Conservation (phyloP, 2,113 vertebrate genomes). For the Hystrix brachyura region DNA sequence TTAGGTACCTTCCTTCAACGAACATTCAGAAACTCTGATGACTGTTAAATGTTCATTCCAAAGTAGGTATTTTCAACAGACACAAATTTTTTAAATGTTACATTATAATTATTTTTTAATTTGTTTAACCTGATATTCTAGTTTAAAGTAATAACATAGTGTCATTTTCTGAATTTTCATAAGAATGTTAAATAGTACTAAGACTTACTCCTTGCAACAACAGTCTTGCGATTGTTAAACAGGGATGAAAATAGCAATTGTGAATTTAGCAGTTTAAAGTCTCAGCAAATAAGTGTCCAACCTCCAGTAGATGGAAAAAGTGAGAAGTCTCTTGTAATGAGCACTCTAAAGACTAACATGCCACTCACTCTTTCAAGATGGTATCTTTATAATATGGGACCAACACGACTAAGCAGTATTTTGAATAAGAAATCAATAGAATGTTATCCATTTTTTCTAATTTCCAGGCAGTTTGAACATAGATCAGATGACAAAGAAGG, state of each 20-base stretch:
- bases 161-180: slow-evolving; percentile 59
- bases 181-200: neutral
- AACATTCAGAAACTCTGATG: slow-evolving; percentile 46
- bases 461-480: neutral
- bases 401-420: neutral
- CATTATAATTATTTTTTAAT: slow-evolving; percentile 28
- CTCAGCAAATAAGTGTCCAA: slow-evolving; percentile 39
- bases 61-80: slow-evolving; percentile 52
- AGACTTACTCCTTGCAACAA: slow-evolving; percentile 18
- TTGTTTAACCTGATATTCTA: slow-evolving; percentile 39
- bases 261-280: slow-evolving; percentile 56
- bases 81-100: slow-evolving; percentile 44
- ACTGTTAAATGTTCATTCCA: slow-evolving; percentile 55
- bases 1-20: slow-evolving; percentile 39
- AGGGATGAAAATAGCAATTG: slow-evolving; percentile 33
- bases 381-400: neutral
- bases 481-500: neutral
- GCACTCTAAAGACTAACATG: neutral
- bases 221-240: slow-evolving; percentile 26
- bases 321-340: neutral
- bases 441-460: neutral
- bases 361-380: neutral
- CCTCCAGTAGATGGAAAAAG: neutral
- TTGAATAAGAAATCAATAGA: slow-evolving; percentile 12
- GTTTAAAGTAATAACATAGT: slow-evolving; percentile 24